Evolutionary conservation across 2,113 vertebrate genomes (phyloP).

Genomic region (Glaucidium brasilianum): DNA sequence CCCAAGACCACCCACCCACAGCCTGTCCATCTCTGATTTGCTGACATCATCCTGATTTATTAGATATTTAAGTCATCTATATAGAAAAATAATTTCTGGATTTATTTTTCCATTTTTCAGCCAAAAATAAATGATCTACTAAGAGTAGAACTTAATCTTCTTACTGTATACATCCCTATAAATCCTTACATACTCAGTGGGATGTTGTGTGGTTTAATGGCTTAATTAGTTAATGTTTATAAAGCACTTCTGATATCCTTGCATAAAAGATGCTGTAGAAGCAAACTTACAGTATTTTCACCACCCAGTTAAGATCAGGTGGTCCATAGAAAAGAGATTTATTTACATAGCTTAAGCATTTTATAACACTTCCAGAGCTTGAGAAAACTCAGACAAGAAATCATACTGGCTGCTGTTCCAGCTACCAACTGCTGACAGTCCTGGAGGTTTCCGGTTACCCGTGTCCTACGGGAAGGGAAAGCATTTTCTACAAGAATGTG

Average conservation of each 20-base stretch:
- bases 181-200: neutral
- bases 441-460: neutral
- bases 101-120: neutral
- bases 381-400: neutral
- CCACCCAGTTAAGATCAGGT: neutral
- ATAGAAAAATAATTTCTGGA: neutral
- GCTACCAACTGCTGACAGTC: neutral
- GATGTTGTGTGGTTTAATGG: conserved; percentile 3
- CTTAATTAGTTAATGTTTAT: conserved; percentile 33
- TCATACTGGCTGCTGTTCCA: neutral
- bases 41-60: neutral
- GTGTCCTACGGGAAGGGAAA: neutral
- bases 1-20: neutral
- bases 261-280: neutral
- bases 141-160: conserved; percentile 1
- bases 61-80: neutral
- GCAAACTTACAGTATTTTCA: neutral
- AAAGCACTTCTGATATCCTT: neutral
- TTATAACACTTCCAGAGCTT: neutral
- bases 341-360: neutral
- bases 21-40: neutral
- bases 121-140: neutral
- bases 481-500: neutral
- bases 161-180: neutral
- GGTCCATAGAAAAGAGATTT: neutral